These are phyloP conservation scores for Takifugu bimaculatus DNA, from an alignment of 2,113 vertebrate genomes.

Conservation along the genomic window DNA sequence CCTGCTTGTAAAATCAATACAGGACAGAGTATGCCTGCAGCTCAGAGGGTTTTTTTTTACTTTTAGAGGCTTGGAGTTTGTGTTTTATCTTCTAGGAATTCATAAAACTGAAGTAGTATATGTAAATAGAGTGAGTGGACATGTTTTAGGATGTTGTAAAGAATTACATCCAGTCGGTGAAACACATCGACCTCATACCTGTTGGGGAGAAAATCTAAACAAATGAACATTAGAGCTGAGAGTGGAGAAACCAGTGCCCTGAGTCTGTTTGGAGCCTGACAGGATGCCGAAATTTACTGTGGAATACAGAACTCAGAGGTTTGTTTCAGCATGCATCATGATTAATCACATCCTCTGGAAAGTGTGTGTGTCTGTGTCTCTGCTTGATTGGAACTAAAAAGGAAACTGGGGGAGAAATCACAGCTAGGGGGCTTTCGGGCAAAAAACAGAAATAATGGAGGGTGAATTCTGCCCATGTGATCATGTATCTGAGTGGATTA, in stretches of 20 bases:
- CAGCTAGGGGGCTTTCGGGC: conserved; percentile 19
- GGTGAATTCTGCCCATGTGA: conserved; percentile 3
- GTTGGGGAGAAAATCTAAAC: too few relatives aligned
- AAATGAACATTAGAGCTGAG: too few relatives aligned
- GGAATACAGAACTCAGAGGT: conserved; percentile 2
- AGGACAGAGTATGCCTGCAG: conserved; percentile 8
- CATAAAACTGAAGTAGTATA: neutral
- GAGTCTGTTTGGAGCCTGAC: neutral
- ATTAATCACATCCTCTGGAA: conserved; percentile 53
- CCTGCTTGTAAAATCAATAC: conserved; percentile 24
- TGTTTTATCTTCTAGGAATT: neutral
- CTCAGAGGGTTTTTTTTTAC: conserved; percentile 10
- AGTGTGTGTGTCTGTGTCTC: neutral
- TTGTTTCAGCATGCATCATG: conserved; percentile 31
- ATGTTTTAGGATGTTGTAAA: neutral
- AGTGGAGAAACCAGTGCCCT: neutral
- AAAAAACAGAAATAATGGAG: conserved; percentile 21
- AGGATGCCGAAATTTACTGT: too few relatives aligned
- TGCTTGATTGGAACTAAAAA: conserved; percentile 64
- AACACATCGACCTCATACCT: neutral
- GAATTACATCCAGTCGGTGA: neutral
- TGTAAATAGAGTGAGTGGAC: neutral
- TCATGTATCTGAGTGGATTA: conserved; percentile 14
- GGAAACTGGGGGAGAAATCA: conserved; percentile 55
- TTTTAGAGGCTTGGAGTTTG: conserved; percentile 11